Base-by-base conservation (phyloP, 2,888 invertebrate species). In the Tethea ocularis region DNA sequence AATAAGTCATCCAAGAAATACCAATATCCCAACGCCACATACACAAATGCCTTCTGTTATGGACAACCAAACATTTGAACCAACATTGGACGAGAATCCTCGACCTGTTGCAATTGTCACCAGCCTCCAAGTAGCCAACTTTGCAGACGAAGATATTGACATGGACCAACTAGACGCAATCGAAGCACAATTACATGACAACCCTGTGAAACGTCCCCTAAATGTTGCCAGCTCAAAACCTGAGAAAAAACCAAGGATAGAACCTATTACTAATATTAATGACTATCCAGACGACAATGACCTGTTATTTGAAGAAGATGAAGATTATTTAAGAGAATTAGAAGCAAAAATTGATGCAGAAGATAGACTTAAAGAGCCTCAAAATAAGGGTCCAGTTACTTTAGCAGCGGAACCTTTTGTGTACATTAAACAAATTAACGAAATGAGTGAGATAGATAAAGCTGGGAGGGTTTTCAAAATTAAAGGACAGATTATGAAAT, bases 401-500 rank as follows among this genome's bases (percentile, higher is more conserved):
- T 66, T 88, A 4, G 62, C 84, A 8, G 26, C 78, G 0, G 86
- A 89, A 60, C 93, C 93, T 0, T 93, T 87, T 61, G 78, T 89
- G 4, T 93, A 91, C 68, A 87, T 94, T 58, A 91, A 89, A 68
- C 90, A 93, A 67, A 85, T 94, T 20, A 85, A 85, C 17, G 86
- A 88, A 8, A 67, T 89, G 68, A 68, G 59, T 33, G 82, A 82
- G 0, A 64, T 64, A 11, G 83, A 86, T 15, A 89, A 79, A 60
- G 72, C 66, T 1, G 89, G 89, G 0, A 93, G 87, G 59, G 91
- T 87, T 24, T 94, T 93, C 61, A 93, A 84, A 66, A 91, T 95
- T 0, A 94, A 93, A 73, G 95, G 91, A 0, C 94, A 94, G 74
- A 93, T 95, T 59, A 87, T 93, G 73, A 88, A 84, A 56, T 78